Evolutionary conservation across 1,140 invertebrate genomes (phyloP), one percentile per base, ranked within the genome.

Genomic region (Plutomurus gul): DNA sequence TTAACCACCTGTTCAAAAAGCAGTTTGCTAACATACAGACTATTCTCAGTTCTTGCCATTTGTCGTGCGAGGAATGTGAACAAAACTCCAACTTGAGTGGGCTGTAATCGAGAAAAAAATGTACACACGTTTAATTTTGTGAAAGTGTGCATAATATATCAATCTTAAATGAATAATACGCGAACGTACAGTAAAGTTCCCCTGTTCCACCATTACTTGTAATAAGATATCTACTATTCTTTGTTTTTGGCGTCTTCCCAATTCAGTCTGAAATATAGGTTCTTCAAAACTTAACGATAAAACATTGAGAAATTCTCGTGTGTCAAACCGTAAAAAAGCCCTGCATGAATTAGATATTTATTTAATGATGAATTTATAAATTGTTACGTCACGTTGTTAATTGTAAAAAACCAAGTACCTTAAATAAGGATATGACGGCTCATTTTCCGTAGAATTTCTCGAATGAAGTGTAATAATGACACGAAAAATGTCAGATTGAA

Each of bases 271-370:
- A 84, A 93, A 93, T 86, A 94, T 93, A n/a, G 89, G 88, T 85
- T 96, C 94, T 85, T 94, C 93, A 88, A 96, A 96, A 46, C 94
- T 94, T 85, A 96, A 89, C 16, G 93, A 91, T 27, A 96, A 89
- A 3, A 96, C 95, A 86, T 98, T 96, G 3, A 98, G 87, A 84
- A 96, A 96, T 85, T 96, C 95, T 72, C 93, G 89, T 0, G 94
- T 93, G 85, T 98, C 94, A 85, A 96, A 97, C 82, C 91, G 90
- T 3, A 97, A 87, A 25, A 98, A 87, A 7, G 93, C 92, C 81
- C 94, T 88, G 47, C 89, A 84, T 75, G 86, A 87, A 22, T 37
- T 33, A 78, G 25, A 73, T 76, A 73, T 56, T 81, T 46, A 3
- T 5, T 46, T 4, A 11, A 11, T 3, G 8, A 3, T 46, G 20